Percentiles rank a stretch among this genome's conserved stretches.
These are phyloP conservation scores for Gobionotothen gibberifrons DNA, from an alignment of 2,797 vertebrate species.

Conservation along the genomic window DNA sequence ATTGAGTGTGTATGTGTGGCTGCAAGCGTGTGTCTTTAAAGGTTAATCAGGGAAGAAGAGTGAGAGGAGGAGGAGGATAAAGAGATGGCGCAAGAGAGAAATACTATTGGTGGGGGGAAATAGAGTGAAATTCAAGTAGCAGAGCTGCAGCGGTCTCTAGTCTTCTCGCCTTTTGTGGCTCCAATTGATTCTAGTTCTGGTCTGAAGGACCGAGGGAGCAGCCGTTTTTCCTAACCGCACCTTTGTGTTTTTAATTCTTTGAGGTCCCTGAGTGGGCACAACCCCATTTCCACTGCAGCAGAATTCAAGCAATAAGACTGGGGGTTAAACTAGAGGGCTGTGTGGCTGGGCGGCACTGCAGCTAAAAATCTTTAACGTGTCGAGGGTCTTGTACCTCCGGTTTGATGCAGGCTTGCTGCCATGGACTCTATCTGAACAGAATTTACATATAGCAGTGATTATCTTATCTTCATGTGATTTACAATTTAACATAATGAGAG, in stretches of 20 bases:
- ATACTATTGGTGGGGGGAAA: constrained; percentile 35
- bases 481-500: constrained; percentile 45
- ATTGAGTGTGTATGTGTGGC: constrained; percentile 30
- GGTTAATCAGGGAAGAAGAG: constrained; percentile 73
- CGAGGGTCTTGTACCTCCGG: constrained; percentile 1
- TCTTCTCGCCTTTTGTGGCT: constrained; percentile 80
- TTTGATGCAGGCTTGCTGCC: constrained; percentile 14
- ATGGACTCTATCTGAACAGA: constrained; percentile 32
- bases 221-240: constrained; percentile 56
- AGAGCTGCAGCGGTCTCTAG: constrained; percentile 70
- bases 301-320: constrained; percentile 41
- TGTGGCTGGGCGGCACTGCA: not conserved
- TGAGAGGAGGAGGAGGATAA: constrained; percentile 37
- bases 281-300: constrained; percentile 32
- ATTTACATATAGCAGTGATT: constrained; percentile 40
- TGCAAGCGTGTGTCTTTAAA: constrained; percentile 66
- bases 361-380: not conserved
- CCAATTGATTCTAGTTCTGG: constrained; percentile 81
- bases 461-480: constrained; percentile 44
- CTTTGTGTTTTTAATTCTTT: constrained; percentile 65
- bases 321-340: constrained; percentile 23
- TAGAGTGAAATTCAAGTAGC: constrained; percentile 79
- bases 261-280: constrained; percentile 48
- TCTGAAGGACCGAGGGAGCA: constrained; percentile 71
- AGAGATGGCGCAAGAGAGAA: constrained; percentile 58